A percentile compares a stretch with the other conserved stretches of the same genome.
Conservation (phyloP, 2,888 invertebrate species). For the Drosophila atroscutellata region DNA sequence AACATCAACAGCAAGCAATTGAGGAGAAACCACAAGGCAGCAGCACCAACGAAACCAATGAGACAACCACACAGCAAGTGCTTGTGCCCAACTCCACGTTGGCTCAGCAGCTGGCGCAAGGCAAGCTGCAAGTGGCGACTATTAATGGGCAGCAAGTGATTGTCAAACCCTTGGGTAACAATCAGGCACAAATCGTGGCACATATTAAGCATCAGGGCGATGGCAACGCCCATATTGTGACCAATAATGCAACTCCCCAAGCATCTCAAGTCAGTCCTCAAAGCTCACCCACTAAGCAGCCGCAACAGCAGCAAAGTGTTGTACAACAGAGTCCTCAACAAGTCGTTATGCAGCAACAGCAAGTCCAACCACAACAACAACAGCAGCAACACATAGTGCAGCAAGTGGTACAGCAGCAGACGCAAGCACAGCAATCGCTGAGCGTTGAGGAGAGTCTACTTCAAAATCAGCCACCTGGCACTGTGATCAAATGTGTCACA, state of each 20-base stretch:
- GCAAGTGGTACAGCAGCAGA: slow-evolving; percentile 67
- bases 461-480: slow-evolving; percentile 93
- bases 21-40: slow-evolving; percentile 72
- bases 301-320: slow-evolving; percentile 47
- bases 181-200: slow-evolving; percentile 91
- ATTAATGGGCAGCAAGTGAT: slow-evolving; percentile 94
- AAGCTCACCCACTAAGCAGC: slow-evolving; percentile 55
- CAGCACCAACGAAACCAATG: slow-evolving; percentile 82
- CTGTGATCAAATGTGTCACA: slow-evolving; percentile 94
- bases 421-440: slow-evolving; percentile 55
- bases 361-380: slow-evolving; percentile 55
- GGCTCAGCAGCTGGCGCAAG: slow-evolving; percentile 92
- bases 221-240: slow-evolving; percentile 84
- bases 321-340: slow-evolving; percentile 47
- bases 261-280: slow-evolving; percentile 73
- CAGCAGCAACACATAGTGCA: slow-evolving; percentile 50
- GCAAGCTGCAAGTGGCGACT: slow-evolving; percentile 93
- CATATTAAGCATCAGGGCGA: slow-evolving; percentile 88
- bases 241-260: slow-evolving; percentile 78
- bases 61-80: slow-evolving; percentile 86
- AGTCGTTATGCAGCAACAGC: slow-evolving; percentile 54
- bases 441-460: slow-evolving; percentile 90
- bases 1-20: slow-evolving; percentile 53
- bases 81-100: slow-evolving; percentile 91
- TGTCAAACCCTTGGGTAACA: slow-evolving; percentile 91